Base-by-base conservation (phyloP, 1,140 invertebrate genomes). In the Coenobita brevimanus region DNA sequence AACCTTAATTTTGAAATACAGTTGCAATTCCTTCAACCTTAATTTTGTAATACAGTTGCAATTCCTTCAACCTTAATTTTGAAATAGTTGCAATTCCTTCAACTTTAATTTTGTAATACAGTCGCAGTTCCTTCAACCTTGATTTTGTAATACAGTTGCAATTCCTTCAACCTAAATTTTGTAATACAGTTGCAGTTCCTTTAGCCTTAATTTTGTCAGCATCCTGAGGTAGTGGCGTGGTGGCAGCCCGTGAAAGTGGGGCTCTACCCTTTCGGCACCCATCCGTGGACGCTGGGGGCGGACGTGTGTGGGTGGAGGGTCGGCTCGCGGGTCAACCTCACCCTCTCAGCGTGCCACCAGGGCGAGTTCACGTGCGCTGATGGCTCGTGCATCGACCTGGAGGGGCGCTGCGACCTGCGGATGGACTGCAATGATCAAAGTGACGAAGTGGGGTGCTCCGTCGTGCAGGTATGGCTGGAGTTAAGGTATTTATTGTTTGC, bases 301-400 rank as follows among this genome's bases (percentile, higher is more conserved):
- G 81, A 83, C 13, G 67, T 36, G 8, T 83, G 81, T 15, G 81
- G 81, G 1, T 43, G 71, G 3, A 38, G 81, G 4, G n/a, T 8
- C 17, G 89, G 84, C 15, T 57, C 86, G 21, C 36, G 41, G 38
- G 71, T 89, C 1, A 75, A 87, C 64, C 54, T 89, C 76, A 89
- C 89, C 13, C 89, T 90, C 3, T 80, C 89, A 24, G 78, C 94
- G 6, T 99, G 98, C 92, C 93, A 93, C 82, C 92, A 94, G 27
- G 94, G 97, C 89, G 95, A 99, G 93, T 97, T 97, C 0, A 98
- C 97, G 0, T 99, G 98, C 91, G 94, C 94, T 36, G 98, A 97
- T 92, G 97, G 97, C 54, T 94, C 98, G 86, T 99, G 98, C 92
- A 98, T 99, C 89, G 93, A 95, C 0, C 96, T 96, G 91, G 92